These are phyloP conservation scores for Magallana nippona DNA, from an alignment of 2,888 invertebrate species.

Conservation along the genomic window DNA sequence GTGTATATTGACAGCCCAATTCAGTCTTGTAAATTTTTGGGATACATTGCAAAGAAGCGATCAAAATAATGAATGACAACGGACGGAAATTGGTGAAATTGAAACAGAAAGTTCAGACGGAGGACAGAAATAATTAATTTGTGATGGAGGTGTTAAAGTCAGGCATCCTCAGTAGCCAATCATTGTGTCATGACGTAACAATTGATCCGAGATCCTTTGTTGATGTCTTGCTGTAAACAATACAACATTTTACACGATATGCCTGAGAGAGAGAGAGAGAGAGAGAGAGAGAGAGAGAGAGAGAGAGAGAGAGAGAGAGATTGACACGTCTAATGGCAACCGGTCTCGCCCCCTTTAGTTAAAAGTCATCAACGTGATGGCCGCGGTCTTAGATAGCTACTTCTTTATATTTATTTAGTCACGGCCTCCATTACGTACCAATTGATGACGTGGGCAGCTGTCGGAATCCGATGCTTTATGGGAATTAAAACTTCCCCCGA, in stretches of 20 bases:
- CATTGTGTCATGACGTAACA: too few relatives aligned
- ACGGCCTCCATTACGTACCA: not conserved
- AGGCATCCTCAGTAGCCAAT: not conserved
- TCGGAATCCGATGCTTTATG: conserved; percentile 2
- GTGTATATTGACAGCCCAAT: not conserved
- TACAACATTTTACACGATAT: too few relatives aligned
- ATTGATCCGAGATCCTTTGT: too few relatives aligned
- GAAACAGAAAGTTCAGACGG: not conserved
- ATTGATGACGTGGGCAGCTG: not conserved
- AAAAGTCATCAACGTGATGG: not conserved
- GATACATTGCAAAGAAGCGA: not conserved
- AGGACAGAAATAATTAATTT: not conserved
- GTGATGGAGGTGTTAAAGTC: not conserved
- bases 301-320: conserved; percentile 36
- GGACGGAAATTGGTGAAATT: not conserved
- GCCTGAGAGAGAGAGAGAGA: conserved; percentile 8
- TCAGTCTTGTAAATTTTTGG: not conserved
- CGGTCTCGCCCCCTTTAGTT: not conserved
- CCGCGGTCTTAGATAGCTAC: not conserved
- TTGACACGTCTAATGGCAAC: too few relatives aligned
- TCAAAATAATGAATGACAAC: not conserved
- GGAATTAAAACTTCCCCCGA: not conserved
- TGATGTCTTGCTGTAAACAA: too few relatives aligned
- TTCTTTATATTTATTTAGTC: not conserved
- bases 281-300: conserved; percentile 38